phyloP scores from a whole-genome alignment of 2,888 invertebrate genomes.

The Argyresthia albistria region DNA sequence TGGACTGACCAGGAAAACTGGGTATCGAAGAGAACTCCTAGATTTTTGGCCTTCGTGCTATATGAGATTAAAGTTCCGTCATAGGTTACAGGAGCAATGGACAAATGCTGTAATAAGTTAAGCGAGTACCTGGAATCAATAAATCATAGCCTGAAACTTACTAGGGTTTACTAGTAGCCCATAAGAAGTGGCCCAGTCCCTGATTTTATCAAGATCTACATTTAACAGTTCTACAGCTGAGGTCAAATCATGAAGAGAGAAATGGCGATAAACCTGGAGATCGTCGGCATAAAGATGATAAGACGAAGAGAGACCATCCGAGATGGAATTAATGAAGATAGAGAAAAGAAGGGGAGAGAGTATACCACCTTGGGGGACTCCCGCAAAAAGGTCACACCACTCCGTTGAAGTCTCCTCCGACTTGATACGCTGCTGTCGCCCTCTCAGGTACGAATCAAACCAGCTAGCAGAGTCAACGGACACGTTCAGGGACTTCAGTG shows the following conservation, averaged over 20 bases:
- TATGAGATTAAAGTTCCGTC: neutral
- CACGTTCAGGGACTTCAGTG: no score
- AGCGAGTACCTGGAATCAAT: neutral
- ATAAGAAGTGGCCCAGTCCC: neutral
- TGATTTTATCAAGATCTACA: neutral
- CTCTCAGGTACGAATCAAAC: no score
- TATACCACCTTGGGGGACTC: conserved; percentile 4
- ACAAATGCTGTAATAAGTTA: neutral
- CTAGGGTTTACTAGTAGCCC: neutral
- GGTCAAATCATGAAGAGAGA: neutral
- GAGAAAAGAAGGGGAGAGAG: conserved; percentile 4
- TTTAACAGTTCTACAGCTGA: neutral
- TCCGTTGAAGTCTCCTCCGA: neutral
- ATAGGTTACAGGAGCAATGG: neutral
- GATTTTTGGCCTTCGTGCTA: neutral
- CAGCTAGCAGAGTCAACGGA: no score
- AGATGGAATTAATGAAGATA: conserved; percentile 1
- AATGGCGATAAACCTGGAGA: conserved; percentile 2
- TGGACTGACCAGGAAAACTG: conserved; percentile 1
- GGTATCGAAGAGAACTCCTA: conserved; percentile 1
- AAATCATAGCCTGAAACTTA: neutral
- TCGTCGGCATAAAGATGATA: conserved; percentile 7
- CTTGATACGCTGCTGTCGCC: conserved; percentile 1
- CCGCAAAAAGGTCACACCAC: conserved; percentile 2
- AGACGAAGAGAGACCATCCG: neutral